Evolutionary conservation across 2,888 invertebrate genomes (phyloP), one percentile per base, ranked within the genome.

Genomic region (Athalia cordata): DNA sequence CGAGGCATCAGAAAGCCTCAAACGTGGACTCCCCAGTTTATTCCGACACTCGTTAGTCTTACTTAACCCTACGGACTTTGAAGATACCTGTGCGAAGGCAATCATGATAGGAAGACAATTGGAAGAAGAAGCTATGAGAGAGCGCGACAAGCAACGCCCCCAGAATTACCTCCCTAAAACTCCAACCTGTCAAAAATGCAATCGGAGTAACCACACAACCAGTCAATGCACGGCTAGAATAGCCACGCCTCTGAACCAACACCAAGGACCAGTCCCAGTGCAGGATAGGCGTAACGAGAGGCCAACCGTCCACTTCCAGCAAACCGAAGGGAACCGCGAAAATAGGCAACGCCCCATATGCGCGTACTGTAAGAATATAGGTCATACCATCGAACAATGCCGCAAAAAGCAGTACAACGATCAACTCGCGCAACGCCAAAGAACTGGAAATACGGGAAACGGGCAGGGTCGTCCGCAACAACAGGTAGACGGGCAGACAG

Each of bases 281-380:
- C 29, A 29, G 29, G 29, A 29, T 29, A 2, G 11, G 9, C 50
- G 11, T 50, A n/a, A 50, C 11, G 70, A 68, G 3, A 11, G 11
- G 11, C 11, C 29, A 50, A 50, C 15, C 70, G 8, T n/a, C 49
- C 49, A 9, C 11, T 9, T 50, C n/a, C 11, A 68, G 49, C 15
- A 11, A 50, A 50, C 50, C 65, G 2, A 15, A 11, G 11, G n/a
- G 9, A 13, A 65, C 65, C 65, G 29, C n/a, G 15, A 77, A 77
- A 76, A 29, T 29, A 29, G 29, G 29, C 29, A 29, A 29, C 29
- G 29, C 29, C 29, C 29, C 29, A 68, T 45, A 15, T 78, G 78
- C 57, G n/a, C 59, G n/a, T 78, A 78, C 77, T 78, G 78, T 55
- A 78, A 78, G 77, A 78, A 77, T 1, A 45, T 77, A n/a, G 75